Percentiles rank a stretch among this genome's conserved stretches.
Evolutionary conservation across 2,888 invertebrate genomes (phyloP).

Genomic region (Melinaea menophilus): DNA sequence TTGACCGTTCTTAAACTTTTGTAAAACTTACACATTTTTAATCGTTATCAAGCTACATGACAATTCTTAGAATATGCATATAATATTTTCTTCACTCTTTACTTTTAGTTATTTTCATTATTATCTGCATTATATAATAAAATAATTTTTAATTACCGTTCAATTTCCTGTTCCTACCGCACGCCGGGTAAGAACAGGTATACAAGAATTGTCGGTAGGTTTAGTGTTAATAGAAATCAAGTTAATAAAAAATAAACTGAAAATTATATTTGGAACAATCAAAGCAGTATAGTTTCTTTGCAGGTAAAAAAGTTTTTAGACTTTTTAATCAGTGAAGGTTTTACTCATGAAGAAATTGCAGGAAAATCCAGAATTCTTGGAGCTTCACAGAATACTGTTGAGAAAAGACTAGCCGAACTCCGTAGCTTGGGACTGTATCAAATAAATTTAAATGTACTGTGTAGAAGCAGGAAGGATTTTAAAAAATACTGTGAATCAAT

Average conservation of each 20-base stretch:
- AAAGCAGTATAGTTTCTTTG: constrained; percentile 31
- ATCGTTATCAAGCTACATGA: too few relatives aligned
- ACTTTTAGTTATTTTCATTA: too few relatives aligned
- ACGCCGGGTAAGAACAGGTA: too few relatives aligned
- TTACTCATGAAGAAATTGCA: constrained; percentile 71
- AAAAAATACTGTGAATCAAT: constrained; percentile 66
- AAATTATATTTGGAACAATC: neutral
- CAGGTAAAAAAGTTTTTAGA: constrained; percentile 79
- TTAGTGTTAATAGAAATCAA: too few relatives aligned
- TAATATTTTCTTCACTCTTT: too few relatives aligned
- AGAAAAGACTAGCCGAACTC: constrained; percentile 70
- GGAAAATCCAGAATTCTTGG: constrained; percentile 75
- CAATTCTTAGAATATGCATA: too few relatives aligned
- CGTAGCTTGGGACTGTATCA: constrained; percentile 65
- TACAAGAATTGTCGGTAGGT: too few relatives aligned
- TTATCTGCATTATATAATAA: too few relatives aligned
- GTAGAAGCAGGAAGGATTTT: constrained; percentile 76
- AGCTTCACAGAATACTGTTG: constrained; percentile 76
- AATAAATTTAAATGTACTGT: constrained; percentile 74
- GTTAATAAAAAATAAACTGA: neutral
- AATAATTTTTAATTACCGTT: too few relatives aligned
- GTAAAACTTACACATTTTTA: too few relatives aligned
- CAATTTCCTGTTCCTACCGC: too few relatives aligned
- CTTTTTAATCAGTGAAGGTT: constrained; percentile 75
- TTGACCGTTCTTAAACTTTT: too few relatives aligned